Evolutionary conservation across 2,797 vertebrate species (phyloP).

Genomic region (Columba guinea): DNA sequence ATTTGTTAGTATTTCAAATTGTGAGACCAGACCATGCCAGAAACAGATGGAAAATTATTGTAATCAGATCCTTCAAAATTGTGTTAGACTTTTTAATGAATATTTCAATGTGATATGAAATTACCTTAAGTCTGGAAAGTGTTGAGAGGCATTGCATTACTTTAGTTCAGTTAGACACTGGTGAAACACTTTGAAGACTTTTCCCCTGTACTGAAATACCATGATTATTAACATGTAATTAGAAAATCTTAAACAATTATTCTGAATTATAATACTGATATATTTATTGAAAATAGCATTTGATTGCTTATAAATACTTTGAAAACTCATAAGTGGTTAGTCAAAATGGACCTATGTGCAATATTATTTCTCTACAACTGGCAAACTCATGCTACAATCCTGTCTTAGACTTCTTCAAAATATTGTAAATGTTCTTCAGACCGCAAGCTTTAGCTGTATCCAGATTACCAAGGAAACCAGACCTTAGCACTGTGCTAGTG

Average conservation of each 20-base stretch:
- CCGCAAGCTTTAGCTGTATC: not conserved
- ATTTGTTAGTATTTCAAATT: conserved; percentile 27
- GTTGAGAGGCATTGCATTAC: conserved; percentile 23
- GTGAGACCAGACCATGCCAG: not conserved
- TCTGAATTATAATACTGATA: not conserved
- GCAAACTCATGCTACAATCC: not conserved
- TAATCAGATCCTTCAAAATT: conserved; percentile 38
- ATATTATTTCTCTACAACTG: not conserved
- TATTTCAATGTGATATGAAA: conserved; percentile 23
- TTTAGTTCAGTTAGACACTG: conserved; percentile 1
- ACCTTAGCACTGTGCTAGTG: not conserved
- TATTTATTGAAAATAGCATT: conserved; percentile 24
- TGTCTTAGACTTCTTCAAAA: not conserved
- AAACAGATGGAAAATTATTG: conserved; percentile 54
- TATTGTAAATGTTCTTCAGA: not conserved
- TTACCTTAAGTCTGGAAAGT: conserved; percentile 29
- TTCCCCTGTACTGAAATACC: not conserved
- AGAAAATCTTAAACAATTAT: conserved; percentile 16
- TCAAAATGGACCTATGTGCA: not conserved
- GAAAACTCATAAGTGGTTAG: not conserved
- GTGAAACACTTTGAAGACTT: conserved; percentile 26
- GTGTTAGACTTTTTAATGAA: conserved; percentile 27
- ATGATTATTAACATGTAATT: not conserved
- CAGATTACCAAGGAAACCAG: not conserved
- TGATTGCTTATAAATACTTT: not conserved